phyloP scores from a whole-genome alignment of 1,140 invertebrate species.

The Periplaneta americana region DNA sequence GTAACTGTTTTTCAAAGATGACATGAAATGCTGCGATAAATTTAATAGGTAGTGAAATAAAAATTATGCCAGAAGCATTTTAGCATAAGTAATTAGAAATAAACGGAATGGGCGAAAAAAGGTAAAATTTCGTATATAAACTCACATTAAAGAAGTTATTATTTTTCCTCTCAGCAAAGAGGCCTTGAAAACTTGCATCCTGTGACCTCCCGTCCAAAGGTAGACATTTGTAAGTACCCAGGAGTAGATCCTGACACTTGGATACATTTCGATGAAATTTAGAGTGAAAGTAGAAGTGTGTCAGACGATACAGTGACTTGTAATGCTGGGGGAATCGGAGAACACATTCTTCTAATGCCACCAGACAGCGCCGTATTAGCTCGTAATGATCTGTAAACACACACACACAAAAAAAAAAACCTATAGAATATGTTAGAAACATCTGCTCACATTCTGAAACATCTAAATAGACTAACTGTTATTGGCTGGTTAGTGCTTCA shows the following conservation, averaged over 20 bases:
- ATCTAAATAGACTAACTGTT: too few species aligned
- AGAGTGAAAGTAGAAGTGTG: slow-evolving; percentile 77
- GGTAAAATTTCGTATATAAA: too few species aligned
- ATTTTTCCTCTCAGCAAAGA: slow-evolving; percentile 79
- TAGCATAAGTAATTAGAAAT: too few species aligned
- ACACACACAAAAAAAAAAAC: too few species aligned
- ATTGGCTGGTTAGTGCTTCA: too few species aligned
- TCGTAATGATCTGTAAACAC: slow-evolving; percentile 35
- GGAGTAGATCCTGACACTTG: slow-evolving; percentile 63
- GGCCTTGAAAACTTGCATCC: slow-evolving; percentile 61
- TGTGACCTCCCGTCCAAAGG: slow-evolving; percentile 34
- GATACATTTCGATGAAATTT: slow-evolving; percentile 57
- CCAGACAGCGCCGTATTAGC: slow-evolving; percentile 54
- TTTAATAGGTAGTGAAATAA: too few species aligned
- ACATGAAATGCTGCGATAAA: too few species aligned
- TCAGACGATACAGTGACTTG: slow-evolving; percentile 84
- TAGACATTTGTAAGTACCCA: slow-evolving; percentile 53
- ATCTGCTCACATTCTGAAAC: too few species aligned
- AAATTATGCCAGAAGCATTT: too few species aligned
- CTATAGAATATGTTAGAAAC: too few species aligned
- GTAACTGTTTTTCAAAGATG: too few species aligned
- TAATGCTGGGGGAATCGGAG: slow-evolving; percentile 85
- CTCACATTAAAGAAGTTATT: slow-evolving; percentile 86
- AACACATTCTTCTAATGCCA: slow-evolving; percentile 77
- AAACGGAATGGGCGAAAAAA: too few species aligned